Conservation (phyloP, 2,113 vertebrate genomes). For the Cyanoramphus novaezelandiae region DNA sequence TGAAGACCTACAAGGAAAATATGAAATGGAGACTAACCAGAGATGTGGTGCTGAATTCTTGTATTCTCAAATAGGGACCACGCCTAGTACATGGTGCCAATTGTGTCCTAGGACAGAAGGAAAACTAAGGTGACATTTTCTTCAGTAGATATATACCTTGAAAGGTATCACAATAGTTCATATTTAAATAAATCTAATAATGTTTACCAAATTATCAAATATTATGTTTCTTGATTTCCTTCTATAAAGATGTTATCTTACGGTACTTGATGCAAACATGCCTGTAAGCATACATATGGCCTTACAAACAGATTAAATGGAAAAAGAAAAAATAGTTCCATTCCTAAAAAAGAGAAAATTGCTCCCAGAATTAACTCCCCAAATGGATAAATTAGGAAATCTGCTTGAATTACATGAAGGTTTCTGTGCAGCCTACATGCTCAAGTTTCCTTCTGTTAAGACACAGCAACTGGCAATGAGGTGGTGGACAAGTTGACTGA, state of each 20-base stretch:
- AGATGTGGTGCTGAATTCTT: neutral
- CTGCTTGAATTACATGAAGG: neutral
- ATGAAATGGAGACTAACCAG: neutral
- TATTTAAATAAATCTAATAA: neutral
- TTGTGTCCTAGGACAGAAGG: neutral
- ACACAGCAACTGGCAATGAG: neutral
- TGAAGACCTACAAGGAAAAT: neutral
- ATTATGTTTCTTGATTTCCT: neutral
- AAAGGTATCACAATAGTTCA: neutral
- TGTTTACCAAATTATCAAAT: neutral
- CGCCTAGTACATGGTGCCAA: neutral
- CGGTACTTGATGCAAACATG: neutral
- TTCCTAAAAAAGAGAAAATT: too few relatives aligned
- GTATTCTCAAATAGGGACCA: neutral
- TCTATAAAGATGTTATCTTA: neutral
- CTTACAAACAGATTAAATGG: neutral
- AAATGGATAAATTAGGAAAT: neutral
- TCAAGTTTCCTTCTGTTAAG: neutral
- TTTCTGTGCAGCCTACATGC: neutral
- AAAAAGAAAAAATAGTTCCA: neutral
- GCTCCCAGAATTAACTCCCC: neutral
- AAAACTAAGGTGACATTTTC: neutral
- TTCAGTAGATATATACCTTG: neutral
- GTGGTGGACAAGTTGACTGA: neutral
- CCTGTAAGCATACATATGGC: neutral